Evolutionary conservation across 2,797 vertebrate species (phyloP), one percentile per base, ranked within the genome.

Genomic region (Ptychadena robeensis): DNA sequence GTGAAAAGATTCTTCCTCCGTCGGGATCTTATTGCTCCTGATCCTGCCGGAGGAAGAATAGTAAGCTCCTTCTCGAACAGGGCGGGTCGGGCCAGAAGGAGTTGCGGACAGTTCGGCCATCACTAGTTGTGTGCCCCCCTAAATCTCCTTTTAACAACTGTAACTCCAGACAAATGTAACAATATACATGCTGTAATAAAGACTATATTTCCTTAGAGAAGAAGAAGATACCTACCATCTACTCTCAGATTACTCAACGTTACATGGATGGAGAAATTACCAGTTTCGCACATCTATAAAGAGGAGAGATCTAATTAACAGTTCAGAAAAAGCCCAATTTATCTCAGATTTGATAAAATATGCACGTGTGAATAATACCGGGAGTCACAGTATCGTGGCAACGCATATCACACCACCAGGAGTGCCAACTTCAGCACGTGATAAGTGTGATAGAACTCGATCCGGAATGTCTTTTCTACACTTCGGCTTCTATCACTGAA

Each of bases 261-360:
- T 90, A 96, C 86, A 4, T 97, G 93, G 80, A 97, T 96, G 79
- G 95, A 97, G 90, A 97, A 96, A 88, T 96, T 96, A 28, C 96
- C 96, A 67, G 93, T 89, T 90, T 97, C 96, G 89, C 96, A 97
- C n/a, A 96, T 86, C 96, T 97, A 88, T 79, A 89, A 90, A 66
- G 74, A 87, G 86, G 79, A 75, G 74, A 59, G 25, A 37, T 59
- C 14, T 12, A 65, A 57, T 32, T 32, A 32, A 73, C 44, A 61
- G 30, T 35, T 25, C 35, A 61, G 25, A 38, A 27, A 40, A 40
- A 7, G n/a, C 30, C 9, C 27, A 25, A 22, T 37, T 37, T n/a
- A 69, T 35, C n/a, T 6, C 31, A 34, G 11, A 68, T 38, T 22
- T 25, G 9, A 37, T 34, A 68, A 25, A 68, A 25, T 11, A 38